Percentiles rank a stretch among this genome's conserved stretches.
phyloP scores from a whole-genome alignment of 2,113 vertebrate species.

The Lichenostomus cassidix region DNA sequence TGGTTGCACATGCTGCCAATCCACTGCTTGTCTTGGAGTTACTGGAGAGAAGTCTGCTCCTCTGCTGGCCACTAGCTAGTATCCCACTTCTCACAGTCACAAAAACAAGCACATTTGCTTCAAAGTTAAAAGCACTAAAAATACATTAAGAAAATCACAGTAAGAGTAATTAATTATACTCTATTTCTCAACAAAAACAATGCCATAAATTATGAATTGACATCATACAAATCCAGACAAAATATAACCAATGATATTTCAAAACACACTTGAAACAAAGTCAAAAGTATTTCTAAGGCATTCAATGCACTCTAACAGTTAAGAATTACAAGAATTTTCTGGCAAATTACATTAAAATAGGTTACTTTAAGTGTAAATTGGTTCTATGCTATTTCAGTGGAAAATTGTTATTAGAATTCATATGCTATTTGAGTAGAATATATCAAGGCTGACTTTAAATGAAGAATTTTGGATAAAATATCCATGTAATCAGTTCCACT shows the following conservation, averaged over 20 bases:
- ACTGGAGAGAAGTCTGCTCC: background rate
- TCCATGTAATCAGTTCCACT: background rate
- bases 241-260: background rate
- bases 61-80: background rate
- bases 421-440: background rate
- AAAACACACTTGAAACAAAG: background rate
- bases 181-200: background rate
- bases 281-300: background rate
- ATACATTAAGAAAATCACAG: background rate
- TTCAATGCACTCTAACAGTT: background rate
- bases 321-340: background rate
- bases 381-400: background rate
- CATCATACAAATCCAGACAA: background rate
- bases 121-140: background rate
- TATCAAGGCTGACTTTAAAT: conserved; percentile 32
- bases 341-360: background rate
- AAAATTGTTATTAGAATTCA: conserved; percentile 2
- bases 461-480: background rate
- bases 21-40: background rate
- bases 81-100: background rate
- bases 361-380: background rate
- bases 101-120: background rate
- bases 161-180: background rate
- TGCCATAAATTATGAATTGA: background rate
- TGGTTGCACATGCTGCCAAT: background rate